A percentile compares a stretch with the other conserved stretches of the same genome.
Evolutionary conservation across 2,888 invertebrate species (phyloP).

Genomic region (Camptogramma bilineatum): DNA sequence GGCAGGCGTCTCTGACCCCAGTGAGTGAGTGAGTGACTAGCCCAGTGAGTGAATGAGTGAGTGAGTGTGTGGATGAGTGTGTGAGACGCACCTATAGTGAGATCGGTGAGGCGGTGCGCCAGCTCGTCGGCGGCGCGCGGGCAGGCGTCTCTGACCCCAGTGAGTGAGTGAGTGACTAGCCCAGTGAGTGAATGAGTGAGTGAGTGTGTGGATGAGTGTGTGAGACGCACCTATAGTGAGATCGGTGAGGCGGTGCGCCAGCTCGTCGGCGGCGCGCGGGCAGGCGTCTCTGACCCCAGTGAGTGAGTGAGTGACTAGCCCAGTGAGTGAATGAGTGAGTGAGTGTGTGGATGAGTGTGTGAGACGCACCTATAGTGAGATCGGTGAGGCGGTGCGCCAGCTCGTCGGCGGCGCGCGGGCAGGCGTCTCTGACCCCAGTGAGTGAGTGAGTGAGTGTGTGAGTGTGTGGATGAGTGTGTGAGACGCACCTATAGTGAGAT

Average conservation of each 20-base stretch:
- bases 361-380: slow-evolving; percentile 67
- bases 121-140: slow-evolving; percentile 66
- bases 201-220: neutral
- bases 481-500: slow-evolving; percentile 70
- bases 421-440: no score
- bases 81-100: slow-evolving; percentile 61
- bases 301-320: neutral
- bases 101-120: slow-evolving; percentile 74
- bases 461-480: neutral
- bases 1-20: no score
- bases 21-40: neutral
- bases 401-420: slow-evolving; percentile 66
- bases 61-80: neutral
- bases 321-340: neutral
- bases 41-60: neutral
- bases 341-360: neutral
- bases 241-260: slow-evolving; percentile 74
- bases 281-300: no score
- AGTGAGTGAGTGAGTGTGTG: neutral
- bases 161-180: neutral
- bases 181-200: neutral
- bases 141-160: no score
- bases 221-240: slow-evolving; percentile 64
- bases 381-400: slow-evolving; percentile 73
- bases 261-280: slow-evolving; percentile 63